A percentile compares a stretch with the other conserved stretches of the same genome.
Conservation (phyloP, 2,797 vertebrate genomes). For the Gymnothorax reevesii region DNA sequence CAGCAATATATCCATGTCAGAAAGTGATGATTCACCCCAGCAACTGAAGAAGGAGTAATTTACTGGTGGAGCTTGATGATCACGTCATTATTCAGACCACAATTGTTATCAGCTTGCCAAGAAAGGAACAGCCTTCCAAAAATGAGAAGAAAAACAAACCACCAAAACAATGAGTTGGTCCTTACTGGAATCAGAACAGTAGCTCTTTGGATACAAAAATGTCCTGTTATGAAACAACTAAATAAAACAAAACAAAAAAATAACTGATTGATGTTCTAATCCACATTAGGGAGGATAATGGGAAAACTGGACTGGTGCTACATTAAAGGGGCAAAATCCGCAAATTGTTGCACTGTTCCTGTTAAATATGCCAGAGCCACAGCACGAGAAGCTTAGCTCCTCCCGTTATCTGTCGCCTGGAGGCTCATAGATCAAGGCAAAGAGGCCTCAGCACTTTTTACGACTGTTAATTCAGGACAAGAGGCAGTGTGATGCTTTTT, state of each 20-base stretch:
- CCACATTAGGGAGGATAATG: background rate
- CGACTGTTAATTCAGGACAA: background rate
- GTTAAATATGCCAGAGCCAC: constrained; percentile 6
- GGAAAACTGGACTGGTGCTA: background rate
- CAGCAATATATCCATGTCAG: background rate
- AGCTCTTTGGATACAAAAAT: background rate
- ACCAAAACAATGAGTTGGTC: constrained; percentile 21
- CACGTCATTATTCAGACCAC: background rate
- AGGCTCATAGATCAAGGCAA: background rate
- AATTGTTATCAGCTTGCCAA: background rate
- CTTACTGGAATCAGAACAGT: background rate
- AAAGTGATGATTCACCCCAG: background rate
- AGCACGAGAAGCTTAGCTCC: constrained; percentile 13
- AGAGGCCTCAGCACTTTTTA: background rate
- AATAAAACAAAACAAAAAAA: no score
- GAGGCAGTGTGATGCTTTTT: background rate
- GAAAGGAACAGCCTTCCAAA: background rate
- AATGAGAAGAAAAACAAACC: background rate
- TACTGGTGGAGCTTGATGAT: background rate
- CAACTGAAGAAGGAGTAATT: background rate
- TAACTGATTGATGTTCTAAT: constrained; percentile 3
- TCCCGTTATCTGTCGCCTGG: background rate
- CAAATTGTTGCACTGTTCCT: constrained; percentile 4
- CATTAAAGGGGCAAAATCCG: background rate
- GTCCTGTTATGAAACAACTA: background rate